These are phyloP conservation scores for Ctenopoma multispine DNA, from an alignment of 2,797 vertebrate species.

Conservation along the genomic window DNA sequence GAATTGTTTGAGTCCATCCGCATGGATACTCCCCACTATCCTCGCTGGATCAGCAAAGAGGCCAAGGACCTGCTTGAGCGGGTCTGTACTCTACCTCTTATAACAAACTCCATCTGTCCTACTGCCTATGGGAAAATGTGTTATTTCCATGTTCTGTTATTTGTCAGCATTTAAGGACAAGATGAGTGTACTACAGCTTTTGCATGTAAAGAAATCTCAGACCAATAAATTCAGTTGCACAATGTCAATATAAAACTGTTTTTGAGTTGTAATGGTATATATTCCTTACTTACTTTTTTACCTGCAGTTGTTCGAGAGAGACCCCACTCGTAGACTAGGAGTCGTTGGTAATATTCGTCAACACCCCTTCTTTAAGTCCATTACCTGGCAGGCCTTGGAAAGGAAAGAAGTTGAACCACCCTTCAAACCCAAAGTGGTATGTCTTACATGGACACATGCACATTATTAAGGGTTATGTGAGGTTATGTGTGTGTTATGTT, in stretches of 20 bases:
- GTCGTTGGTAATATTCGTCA: conserved; percentile 89
- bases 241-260: neutral
- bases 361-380: conserved; percentile 93
- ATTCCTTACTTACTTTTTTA: conserved; percentile 3
- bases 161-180: no score
- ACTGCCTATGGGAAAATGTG: neutral
- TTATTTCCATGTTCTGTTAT: no score
- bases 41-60: conserved; percentile 97
- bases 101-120: neutral
- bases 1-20: conserved; percentile 98
- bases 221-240: neutral
- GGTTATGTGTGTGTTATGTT: no score
- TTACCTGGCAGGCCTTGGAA: conserved; percentile 93
- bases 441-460: conserved; percentile 43
- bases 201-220: neutral
- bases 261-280: conserved; percentile 1
- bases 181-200: neutral
- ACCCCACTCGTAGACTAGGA: conserved; percentile 90
- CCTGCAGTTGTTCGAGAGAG: conserved; percentile 93
- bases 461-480: conserved; percentile 1
- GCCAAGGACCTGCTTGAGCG: conserved; percentile 93
- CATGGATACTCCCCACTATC: conserved; percentile 94
- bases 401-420: conserved; percentile 91
- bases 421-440: conserved; percentile 98
- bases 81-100: conserved; percentile 76